Conservation (phyloP, 2,888 invertebrate species). For the Eupithecia centaureata region DNA sequence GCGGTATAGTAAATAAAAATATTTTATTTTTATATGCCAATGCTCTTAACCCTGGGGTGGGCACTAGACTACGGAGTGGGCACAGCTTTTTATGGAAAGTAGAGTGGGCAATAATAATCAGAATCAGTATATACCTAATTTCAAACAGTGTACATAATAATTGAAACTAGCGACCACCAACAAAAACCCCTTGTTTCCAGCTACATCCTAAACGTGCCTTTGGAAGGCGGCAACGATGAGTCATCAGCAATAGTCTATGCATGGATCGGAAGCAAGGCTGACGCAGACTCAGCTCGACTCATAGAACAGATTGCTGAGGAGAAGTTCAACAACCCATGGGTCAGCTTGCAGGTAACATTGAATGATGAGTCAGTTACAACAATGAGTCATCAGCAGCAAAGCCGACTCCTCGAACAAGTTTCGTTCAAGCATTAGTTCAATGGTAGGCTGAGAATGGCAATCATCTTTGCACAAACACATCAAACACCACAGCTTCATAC, state of each 20-base stretch:
- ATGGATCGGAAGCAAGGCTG: slow-evolving; percentile 95
- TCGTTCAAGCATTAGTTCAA: not conserved
- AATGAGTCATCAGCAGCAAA: not conserved
- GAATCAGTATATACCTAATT: no score
- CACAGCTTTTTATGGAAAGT: no score
- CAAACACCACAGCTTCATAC: no score
- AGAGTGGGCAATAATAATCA: no score
- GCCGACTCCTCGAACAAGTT: not conserved
- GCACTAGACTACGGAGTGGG: no score
- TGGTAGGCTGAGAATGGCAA: no score
- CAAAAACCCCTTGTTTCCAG: slow-evolving; percentile 80
- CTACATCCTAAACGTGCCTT: slow-evolving; percentile 96
- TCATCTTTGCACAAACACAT: no score
- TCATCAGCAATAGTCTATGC: slow-evolving; percentile 95
- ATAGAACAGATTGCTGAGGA: slow-evolving; percentile 96
- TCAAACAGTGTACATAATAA: no score
- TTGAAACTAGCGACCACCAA: no score
- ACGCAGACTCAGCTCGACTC: slow-evolving; percentile 93
- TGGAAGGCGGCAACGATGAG: slow-evolving; percentile 91
- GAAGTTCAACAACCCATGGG: slow-evolving; percentile 94
- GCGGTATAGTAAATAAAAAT: no score
- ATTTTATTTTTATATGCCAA: no score
- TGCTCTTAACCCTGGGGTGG: no score
- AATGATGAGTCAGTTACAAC: not conserved
- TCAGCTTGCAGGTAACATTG: slow-evolving; percentile 87